Conservation (phyloP, 2,113 vertebrate genomes). For the Tragelaphus imberbis region DNA sequence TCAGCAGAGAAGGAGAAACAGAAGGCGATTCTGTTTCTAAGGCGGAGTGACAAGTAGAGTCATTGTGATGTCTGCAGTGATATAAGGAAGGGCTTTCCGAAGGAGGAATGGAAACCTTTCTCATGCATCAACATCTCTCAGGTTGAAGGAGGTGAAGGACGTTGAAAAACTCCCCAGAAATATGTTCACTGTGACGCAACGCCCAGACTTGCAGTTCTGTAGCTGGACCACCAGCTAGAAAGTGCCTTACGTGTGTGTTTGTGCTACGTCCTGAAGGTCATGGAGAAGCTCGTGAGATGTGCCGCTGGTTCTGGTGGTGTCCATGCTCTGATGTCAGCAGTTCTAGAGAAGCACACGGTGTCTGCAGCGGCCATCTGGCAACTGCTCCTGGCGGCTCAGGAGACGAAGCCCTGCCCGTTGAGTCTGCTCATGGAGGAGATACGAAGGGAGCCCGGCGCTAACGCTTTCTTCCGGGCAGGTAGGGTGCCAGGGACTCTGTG, state of each 20-base stretch:
- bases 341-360: conserved; percentile 71
- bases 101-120: neutral
- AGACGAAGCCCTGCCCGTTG: conserved; percentile 38
- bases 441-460: conserved; percentile 68
- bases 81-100: neutral
- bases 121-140: neutral
- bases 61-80: neutral
- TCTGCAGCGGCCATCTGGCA: conserved; percentile 76
- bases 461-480: conserved; percentile 76
- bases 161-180: neutral
- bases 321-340: conserved; percentile 69
- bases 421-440: conserved; percentile 76
- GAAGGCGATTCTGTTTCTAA: conserved; percentile 4
- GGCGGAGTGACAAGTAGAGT: neutral
- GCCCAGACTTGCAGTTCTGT: neutral
- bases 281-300: conserved; percentile 72
- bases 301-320: conserved; percentile 41
- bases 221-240: neutral
- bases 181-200: fast-evolving
- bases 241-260: neutral
- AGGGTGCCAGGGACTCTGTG: neutral
- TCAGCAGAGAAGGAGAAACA: neutral
- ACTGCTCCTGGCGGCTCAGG: conserved; percentile 71
- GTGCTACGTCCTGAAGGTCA: conserved; percentile 62
- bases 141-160: neutral